phyloP scores from a whole-genome alignment of 2,113 vertebrate species.

The Terrapene triunguis region DNA sequence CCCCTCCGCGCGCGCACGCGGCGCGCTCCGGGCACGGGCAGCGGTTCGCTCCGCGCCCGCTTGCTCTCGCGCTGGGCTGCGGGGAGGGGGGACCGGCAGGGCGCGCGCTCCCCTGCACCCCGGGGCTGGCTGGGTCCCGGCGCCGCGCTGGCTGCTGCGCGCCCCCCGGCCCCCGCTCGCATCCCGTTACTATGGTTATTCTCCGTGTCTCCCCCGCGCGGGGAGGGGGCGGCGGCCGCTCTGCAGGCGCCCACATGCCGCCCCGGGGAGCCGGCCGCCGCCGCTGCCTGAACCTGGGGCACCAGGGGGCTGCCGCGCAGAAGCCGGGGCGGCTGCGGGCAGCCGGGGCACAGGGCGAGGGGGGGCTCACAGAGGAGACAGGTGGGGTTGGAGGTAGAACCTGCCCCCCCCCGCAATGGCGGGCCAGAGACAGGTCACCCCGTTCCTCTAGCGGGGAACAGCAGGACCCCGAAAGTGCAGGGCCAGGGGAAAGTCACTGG shows the following conservation, averaged over 20 bases:
- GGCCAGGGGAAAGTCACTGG: background rate
- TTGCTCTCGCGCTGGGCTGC: background rate
- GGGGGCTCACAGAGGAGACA: background rate
- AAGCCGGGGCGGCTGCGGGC: background rate
- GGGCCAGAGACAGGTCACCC: background rate
- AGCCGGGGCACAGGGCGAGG: background rate
- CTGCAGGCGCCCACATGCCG: constrained; percentile 25
- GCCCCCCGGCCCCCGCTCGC: constrained; percentile 48
- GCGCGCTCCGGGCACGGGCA: background rate
- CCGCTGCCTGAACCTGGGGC: background rate
- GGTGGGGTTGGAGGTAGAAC: background rate
- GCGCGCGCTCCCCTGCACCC: background rate
- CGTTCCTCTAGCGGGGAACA: background rate
- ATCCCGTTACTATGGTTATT: constrained; percentile 82
- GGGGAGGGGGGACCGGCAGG: background rate
- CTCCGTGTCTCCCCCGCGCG: constrained; percentile 52
- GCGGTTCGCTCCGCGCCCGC: background rate
- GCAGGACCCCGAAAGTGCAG: background rate
- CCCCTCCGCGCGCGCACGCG: background rate
- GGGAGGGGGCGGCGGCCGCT: constrained; percentile 16
- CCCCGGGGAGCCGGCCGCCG: background rate
- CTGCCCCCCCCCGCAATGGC: background rate
- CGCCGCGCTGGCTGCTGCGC: constrained; percentile 26
- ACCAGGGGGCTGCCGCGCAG: background rate
- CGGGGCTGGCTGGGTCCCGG: background rate